These are phyloP conservation scores for Tringa solitaria DNA, from an alignment of 2,113 vertebrate species.

Conservation along the genomic window DNA sequence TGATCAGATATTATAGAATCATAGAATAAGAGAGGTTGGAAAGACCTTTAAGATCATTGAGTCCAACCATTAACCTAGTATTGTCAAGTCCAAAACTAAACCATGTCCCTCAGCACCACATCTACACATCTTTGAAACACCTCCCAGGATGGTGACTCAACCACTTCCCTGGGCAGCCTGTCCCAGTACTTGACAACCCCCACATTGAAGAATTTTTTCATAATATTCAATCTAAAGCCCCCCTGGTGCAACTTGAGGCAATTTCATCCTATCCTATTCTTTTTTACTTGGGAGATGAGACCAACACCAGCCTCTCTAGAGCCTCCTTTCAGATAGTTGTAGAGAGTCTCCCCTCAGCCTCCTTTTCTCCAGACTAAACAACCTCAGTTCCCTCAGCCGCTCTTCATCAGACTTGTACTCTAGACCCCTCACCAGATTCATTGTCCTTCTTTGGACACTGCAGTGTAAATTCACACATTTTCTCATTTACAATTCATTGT, in stretches of 20 bases:
- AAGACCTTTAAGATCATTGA: neutral
- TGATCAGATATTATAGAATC: neutral
- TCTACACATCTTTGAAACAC: neutral
- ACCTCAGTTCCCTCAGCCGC: neutral
- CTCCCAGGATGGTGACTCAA: neutral
- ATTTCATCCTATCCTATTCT: neutral
- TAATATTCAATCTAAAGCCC: neutral
- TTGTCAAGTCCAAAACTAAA: neutral
- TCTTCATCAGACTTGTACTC: neutral
- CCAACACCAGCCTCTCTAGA: neutral
- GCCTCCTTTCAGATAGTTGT: neutral
- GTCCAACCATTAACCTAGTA: neutral
- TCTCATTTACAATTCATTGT: neutral
- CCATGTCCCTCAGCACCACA: too few relatives aligned
- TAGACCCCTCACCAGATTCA: rapidly evolving
- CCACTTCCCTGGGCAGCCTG: neutral
- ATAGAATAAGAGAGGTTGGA: neutral
- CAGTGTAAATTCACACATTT: neutral
- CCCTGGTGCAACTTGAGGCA: neutral
- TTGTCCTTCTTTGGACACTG: neutral
- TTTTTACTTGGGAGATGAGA: neutral
- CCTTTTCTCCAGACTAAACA: neutral
- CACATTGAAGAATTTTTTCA: neutral
- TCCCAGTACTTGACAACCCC: neutral
- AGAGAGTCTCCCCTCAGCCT: neutral